Base-by-base conservation (phyloP, 2,797 vertebrate species). In the Cichlasoma orientale region DNA sequence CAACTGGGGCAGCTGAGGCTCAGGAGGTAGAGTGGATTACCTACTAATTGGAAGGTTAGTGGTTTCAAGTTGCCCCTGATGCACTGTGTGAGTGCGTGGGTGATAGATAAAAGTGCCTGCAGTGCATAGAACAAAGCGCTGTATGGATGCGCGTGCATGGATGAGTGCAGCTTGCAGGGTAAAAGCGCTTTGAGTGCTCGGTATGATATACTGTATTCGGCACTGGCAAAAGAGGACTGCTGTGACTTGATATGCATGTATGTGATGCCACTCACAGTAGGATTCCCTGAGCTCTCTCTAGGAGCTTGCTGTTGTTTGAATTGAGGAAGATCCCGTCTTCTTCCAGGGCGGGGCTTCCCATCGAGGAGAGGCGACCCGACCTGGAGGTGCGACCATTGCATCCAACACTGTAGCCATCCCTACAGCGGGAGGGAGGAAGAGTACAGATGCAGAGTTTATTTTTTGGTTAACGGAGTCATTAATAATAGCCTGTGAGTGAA, bases 281-380 rank as follows among this genome's bases (percentile, higher is more conserved):
- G 92, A 99, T 98, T 77, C 98, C 98, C 36, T 98, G 98, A 38
- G 98, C 98, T 89, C 98, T 96, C 92, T 99, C 98, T 93, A 99
- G 93, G 31, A 99, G 96, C 74, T 98, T 99, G 96, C 97, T 98
- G 94, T 95, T 98, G 78, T 96, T 95, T 0, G 96, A 74, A 80
- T 97, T 97, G 80, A 97, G 90, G 5, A 99, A 99, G 89, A 99
- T 97, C 6, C 97, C 98, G 1, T 98, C 97, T 56, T 98, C 98
- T 77, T 98, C 98, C 75, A 97, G 94, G 68, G 95, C 90, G 19
- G 96, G 69, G 61, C 95, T 74, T 71, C 89, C 90, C 0, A 93
- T 83, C 12, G 94, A 94, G 72, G 95, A 4, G 18, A 96, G 87
- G 29, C 95, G 95, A 68, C 86, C 92, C 25, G 95, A 94, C 79